Conservation (phyloP, 2,888 invertebrate species). For the Eudasyphora cyanicolor region DNA sequence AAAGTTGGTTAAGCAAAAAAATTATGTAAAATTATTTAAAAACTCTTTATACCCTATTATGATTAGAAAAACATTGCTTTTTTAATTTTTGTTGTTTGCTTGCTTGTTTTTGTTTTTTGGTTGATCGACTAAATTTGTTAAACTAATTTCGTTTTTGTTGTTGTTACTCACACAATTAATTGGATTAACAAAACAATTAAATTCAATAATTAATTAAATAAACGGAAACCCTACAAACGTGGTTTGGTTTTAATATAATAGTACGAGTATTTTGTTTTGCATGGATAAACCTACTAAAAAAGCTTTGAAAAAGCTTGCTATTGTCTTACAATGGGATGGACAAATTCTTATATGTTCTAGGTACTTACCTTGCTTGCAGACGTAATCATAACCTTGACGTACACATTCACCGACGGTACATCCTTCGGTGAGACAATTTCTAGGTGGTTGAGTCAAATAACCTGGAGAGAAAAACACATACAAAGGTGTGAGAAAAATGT, state of each 20-base stretch:
- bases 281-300: conserved; percentile 54
- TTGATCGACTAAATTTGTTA: conserved; percentile 72
- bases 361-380: conserved; percentile 81
- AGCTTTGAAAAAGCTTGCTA: conserved; percentile 52
- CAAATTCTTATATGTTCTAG: conserved; percentile 4
- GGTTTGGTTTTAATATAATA: conserved; percentile 33
- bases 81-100: too few relatives aligned
- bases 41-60: conserved; percentile 51
- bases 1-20: conserved; percentile 50
- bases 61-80: conserved; percentile 40
- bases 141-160: conserved; percentile 67
- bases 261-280: conserved; percentile 30
- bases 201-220: background rate
- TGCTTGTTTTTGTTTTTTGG: too few relatives aligned
- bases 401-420: conserved; percentile 93
- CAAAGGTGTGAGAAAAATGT: too few relatives aligned
- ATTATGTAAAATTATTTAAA: conserved; percentile 26
- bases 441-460: conserved; percentile 77
- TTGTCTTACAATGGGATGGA: background rate
- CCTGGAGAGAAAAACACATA: too few relatives aligned
- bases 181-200: conserved; percentile 31
- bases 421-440: conserved; percentile 91
- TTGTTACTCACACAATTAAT: conserved; percentile 66
- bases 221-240: conserved; percentile 47
- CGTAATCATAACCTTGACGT: conserved; percentile 90